Evolutionary conservation across 2,113 vertebrate genomes (phyloP).

Genomic region (Psilopogon haemacephalus): DNA sequence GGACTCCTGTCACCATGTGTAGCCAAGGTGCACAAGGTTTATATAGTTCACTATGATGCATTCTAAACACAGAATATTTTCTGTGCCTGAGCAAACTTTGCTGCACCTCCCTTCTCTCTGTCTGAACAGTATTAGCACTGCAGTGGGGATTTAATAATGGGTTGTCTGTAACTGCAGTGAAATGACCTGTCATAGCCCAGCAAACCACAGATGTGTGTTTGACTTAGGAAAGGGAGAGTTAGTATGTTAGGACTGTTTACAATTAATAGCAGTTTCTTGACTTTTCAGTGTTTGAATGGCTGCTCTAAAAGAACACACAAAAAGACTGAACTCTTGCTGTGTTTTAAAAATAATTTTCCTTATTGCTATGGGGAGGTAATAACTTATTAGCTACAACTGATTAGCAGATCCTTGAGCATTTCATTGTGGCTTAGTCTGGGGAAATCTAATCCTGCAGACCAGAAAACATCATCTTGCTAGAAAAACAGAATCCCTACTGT

Average conservation of each 20-base stretch:
- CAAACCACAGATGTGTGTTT: background rate
- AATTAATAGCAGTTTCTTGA: background rate
- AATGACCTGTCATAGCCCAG: background rate
- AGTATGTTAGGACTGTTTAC: background rate
- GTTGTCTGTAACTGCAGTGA: background rate
- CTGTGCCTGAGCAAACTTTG: background rate
- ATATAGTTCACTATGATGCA: background rate
- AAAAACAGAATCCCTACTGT: background rate
- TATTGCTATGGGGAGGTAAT: background rate
- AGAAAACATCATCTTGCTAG: background rate
- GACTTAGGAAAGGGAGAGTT: background rate
- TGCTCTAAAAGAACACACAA: background rate
- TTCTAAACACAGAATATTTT: background rate
- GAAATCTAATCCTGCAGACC: background rate
- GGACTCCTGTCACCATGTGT: accelerated
- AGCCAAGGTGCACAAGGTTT: background rate
- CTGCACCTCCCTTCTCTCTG: background rate
- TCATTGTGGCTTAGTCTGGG: background rate
- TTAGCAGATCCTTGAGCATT: background rate
- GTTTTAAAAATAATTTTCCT: background rate
- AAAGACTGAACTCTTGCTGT: background rate
- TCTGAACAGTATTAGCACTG: background rate
- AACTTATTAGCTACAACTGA: background rate
- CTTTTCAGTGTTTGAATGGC: background rate
- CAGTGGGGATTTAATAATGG: background rate